Evolutionary conservation across 1,140 invertebrate species (phyloP), one percentile per base, ranked within the genome.

Genomic region (Drosophila paulistorum): DNA sequence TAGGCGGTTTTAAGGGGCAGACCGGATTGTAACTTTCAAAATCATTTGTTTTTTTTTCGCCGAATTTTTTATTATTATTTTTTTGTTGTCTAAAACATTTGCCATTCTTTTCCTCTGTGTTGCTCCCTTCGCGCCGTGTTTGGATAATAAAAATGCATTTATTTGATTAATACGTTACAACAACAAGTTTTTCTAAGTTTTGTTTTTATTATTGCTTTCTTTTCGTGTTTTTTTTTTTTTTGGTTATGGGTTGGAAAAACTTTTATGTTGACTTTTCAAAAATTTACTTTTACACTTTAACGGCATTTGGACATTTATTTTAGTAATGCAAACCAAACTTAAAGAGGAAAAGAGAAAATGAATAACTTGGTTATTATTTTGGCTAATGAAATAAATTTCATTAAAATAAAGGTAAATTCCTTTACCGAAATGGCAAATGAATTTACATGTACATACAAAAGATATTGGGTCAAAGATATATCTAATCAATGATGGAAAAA

Each of bases 141-240:
- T 48, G 39, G 41, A 70, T 68, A 62, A 79, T 79, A 61, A 77
- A 78, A 84, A 74, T 61, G 62, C 70, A 80, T 73, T 70, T 83
- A 68, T 79, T 79, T 73, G 66, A 73, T 83, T 79, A 83, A 83
- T 76, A 63, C 51, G 60, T 60, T 60, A 37, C 41, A 51, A 23
- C 45, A 51, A 51, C 41, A 45, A 45, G 0, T 68, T 30, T 74
- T 70, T 70, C 42, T 23, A 7, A 1, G 20, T 26, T 60, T 57
- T 33, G 41, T 17, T 30, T 51, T 30, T 54, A 26, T 35, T 65
- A 57, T 67, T 58, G 30, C n/a, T 62, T 37, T 51, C 42, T 41
- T 69, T 62, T 63, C 57, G 33, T 69, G 65, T 65, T 57, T 23
- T 55, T 37, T 23, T 69, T 69, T 65, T 57, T 23, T 55, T 30